Conservation (phyloP, 2,888 invertebrate species). For the Drepana falcataria region DNA sequence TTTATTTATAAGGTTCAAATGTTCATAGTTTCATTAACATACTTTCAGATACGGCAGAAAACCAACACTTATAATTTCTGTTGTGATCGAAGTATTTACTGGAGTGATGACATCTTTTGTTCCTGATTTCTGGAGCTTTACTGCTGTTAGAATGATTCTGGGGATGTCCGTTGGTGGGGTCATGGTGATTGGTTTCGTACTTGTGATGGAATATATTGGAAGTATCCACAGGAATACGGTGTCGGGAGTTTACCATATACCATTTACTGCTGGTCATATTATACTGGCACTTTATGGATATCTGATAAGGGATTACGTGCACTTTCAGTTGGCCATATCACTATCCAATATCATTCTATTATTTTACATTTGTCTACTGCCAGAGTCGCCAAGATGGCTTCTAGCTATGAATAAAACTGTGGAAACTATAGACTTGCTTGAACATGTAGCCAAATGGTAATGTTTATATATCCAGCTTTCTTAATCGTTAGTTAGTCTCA, state of each 20-base stretch:
- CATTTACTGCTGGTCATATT: conserved; percentile 82
- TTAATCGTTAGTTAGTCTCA: neutral
- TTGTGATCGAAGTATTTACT: conserved; percentile 82
- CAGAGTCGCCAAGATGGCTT: conserved; percentile 89
- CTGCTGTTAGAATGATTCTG: conserved; percentile 81
- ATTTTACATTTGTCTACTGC: conserved; percentile 83
- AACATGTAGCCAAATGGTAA: conserved; percentile 79
- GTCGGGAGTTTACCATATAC: conserved; percentile 81
- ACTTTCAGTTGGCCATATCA: conserved; percentile 81
- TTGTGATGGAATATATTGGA: conserved; percentile 83
- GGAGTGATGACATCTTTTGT: conserved; percentile 84
- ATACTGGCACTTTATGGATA: conserved; percentile 80
- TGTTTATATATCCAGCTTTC: conserved; percentile 16
- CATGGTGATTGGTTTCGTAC: conserved; percentile 78
- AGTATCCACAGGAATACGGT: conserved; percentile 65
- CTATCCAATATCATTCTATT: conserved; percentile 76
- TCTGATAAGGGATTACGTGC: conserved; percentile 80
- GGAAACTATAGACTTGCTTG: conserved; percentile 80
- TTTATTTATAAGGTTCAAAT: conserved; percentile 1
- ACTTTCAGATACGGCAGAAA: conserved; percentile 84
- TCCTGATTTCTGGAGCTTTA: conserved; percentile 81
- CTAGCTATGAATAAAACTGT: conserved; percentile 81
- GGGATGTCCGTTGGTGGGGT: conserved; percentile 89
- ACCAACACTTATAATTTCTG: conserved; percentile 82
- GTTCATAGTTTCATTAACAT: conserved; percentile 4